Conservation (phyloP, 2,888 invertebrate genomes). For the Leucoptera coffeella region DNA sequence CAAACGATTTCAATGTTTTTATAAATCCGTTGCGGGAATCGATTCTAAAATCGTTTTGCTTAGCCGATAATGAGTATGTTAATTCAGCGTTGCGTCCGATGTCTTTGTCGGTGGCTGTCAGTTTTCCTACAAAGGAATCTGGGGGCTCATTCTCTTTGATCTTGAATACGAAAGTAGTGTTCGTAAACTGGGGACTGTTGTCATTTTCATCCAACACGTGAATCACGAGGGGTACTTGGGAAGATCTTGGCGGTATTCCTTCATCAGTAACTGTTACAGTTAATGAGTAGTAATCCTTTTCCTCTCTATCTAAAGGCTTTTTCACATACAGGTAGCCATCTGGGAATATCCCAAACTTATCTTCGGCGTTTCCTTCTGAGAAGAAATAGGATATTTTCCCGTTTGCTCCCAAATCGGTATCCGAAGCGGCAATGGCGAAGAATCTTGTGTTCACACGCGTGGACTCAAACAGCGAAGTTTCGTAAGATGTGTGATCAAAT, state of each 20-base stretch:
- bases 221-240: conserved; percentile 85
- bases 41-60: conserved; percentile 77
- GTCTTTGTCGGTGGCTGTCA: conserved; percentile 85
- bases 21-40: conserved; percentile 89
- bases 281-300: conserved; percentile 84
- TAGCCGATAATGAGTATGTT: conserved; percentile 69
- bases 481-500: conserved; percentile 87
- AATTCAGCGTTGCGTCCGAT: conserved; percentile 88
- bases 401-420: conserved; percentile 78
- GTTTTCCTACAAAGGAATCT: conserved; percentile 87
- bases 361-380: conserved; percentile 77
- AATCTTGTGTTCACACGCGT: conserved; percentile 87
- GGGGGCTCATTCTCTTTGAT: conserved; percentile 83
- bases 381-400: conserved; percentile 77
- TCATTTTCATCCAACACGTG: conserved; percentile 96
- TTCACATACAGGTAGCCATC: conserved; percentile 89
- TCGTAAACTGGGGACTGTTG: conserved; percentile 87
- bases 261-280: conserved; percentile 79
- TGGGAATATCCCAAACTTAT: conserved; percentile 90
- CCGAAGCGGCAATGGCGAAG: conserved; percentile 84
- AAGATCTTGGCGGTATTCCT: conserved; percentile 70
- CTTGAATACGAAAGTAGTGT: conserved; percentile 84
- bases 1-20: conserved; percentile 77
- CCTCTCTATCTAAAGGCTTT: conserved; percentile 81
- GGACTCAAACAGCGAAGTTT: conserved; percentile 85